Base-by-base conservation (phyloP, 2,888 invertebrate genomes). In the Scaptomyza caliginosa region DNA sequence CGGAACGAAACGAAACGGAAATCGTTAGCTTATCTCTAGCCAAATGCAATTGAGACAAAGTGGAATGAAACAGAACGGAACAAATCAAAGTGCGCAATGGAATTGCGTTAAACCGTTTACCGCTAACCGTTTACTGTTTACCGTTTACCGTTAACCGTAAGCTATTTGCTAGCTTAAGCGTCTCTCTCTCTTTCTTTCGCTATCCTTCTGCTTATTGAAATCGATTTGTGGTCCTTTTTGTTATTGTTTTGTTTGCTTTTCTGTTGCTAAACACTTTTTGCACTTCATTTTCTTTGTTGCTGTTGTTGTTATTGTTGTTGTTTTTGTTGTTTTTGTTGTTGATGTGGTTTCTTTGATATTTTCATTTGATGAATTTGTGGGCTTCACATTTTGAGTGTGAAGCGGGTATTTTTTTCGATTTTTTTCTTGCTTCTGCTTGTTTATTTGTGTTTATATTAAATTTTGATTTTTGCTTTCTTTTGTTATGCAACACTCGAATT, bases 231-330 rank as follows among this genome's bases (percentile, higher is more conserved):
- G 19, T 46, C 30, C 16, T 34, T 16, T 19, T 43, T 54, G 7
- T 10, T 48, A 46, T 38, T 51, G 34, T 34, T 63, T 50, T 59
- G 21, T 24, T 54, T 34, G 17, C 2, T 39, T 59, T 45, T 67
- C 42, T 13, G 26, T 68, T 60, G 60, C 64, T 83, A 66, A 49
- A 75, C 79, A 85, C 79, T 82, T 66, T 82, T 85, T 57, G 54
- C 80, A 81, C 81, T 86, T 86, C 81, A 83, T 83, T 83, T 79
- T 86, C 3, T 32, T 32, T 6, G 5, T 49, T 51, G 52, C 64
- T 58, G 28, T 28, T 45, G 43, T 8, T 28, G 28, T 52, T 56
- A 51, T 67, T 54, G 42, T 30, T 46, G 28, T 13, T 34, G 13
- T 54, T 57, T 50, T 67, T 58, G 38, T 10, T 10, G 46, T 10